These are phyloP conservation scores for Antechinus flavipes DNA, from an alignment of 2,113 vertebrate species.

Conservation along the genomic window DNA sequence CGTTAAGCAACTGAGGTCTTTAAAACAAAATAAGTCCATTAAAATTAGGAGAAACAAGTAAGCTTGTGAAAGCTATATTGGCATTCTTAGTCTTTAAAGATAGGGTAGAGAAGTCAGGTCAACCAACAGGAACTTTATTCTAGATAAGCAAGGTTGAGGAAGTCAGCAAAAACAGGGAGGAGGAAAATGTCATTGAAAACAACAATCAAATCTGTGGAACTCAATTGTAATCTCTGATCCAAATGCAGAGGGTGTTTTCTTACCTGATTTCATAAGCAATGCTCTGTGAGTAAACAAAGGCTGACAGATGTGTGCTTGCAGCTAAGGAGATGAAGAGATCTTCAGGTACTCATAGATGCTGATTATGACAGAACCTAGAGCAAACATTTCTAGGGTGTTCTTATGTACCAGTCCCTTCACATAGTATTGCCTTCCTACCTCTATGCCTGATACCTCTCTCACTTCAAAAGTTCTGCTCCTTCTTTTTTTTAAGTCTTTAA, in stretches of 20 bases:
- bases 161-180: not conserved
- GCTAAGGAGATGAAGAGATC: not conserved
- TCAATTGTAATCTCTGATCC: not conserved
- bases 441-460: not conserved
- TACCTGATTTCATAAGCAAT: not conserved
- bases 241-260: not conserved
- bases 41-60: not conserved
- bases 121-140: not conserved
- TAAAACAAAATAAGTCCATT: not conserved
- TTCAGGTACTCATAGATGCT: not conserved
- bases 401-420: not conserved
- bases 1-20: not conserved
- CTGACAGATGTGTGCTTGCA: not conserved
- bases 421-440: not conserved
- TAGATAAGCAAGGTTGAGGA: not conserved
- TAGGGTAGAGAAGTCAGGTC: not conserved
- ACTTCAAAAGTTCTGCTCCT: not conserved
- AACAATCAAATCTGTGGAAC: not conserved
- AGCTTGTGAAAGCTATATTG: not conserved
- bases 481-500: too few relatives aligned
- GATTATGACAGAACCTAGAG: not conserved
- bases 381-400: not conserved
- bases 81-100: not conserved
- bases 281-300: not conserved
- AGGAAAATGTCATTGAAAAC: not conserved